Base-by-base conservation (phyloP, 1,140 invertebrate genomes). In the Leptinotarsa undecemlineata region DNA sequence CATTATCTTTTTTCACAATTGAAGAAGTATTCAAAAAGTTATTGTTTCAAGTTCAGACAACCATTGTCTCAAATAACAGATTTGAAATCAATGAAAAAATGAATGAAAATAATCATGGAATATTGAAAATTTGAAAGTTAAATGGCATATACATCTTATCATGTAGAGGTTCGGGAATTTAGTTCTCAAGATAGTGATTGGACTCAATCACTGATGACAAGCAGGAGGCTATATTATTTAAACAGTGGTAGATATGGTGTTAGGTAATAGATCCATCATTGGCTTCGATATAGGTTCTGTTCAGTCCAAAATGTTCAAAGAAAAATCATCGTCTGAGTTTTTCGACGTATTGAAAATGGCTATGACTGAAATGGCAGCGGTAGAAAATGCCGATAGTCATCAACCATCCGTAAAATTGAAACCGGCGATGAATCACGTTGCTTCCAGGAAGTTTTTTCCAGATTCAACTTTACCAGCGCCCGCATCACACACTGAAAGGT, bases 101-200 rank as follows among this genome's bases (percentile, higher is more conserved):
- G 6, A 26, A 26, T 26, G 0, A 6, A 26, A 26, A 6, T 26
- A 26, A 6, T 26, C 6, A 26, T 26, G 26, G 6, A 6, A 26
- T 6, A 26, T 26, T 26, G 2, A 6, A 6, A 26, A 5, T 26
- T 26, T 26, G 4, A 26, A 26, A 26, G 1, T 26, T 6, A 1
- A 26, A 26, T 26, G 26, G 26, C 21, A 66, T 66, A 66, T 66
- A 66, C n/a, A n/a, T n/a, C n/a, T n/a, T 66, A 66, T 66, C 42
- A 66, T 66, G 66, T 57, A 33, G 47, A 75, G 21, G 51, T 75
- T 15, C 3, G 74, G n/a, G 60, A 75, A 48, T 75, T 75, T 51
- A 57, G 60, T 60, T 19, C 60, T 60, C 17, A 71, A 48, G 33
- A 71, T 68, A 63, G 1, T 2, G 74, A 75, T 71, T 75, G 74